phyloP scores from a whole-genome alignment of 2,888 invertebrate genomes.

The Panzeria rudis region DNA sequence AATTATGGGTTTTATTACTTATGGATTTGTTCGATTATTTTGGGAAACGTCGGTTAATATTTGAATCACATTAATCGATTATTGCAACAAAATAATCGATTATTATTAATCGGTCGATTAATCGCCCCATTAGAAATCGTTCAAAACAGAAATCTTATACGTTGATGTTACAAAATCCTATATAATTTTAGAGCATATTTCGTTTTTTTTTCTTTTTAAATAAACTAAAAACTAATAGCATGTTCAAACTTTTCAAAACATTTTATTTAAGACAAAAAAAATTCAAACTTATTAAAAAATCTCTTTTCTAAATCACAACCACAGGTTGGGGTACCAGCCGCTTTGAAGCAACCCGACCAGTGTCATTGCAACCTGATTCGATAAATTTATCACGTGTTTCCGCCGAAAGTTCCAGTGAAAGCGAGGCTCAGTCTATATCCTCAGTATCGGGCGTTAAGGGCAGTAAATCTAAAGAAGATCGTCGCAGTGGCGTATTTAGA shows the following conservation, averaged over 20 bases:
- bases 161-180: background rate
- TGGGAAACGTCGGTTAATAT: too few relatives aligned
- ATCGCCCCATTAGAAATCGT: too few relatives aligned
- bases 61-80: too few relatives aligned
- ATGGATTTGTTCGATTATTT: too few relatives aligned
- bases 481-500: constrained; percentile 83
- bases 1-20: too few relatives aligned
- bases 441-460: constrained; percentile 82
- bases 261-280: background rate
- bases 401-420: constrained; percentile 84
- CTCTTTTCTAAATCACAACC: background rate
- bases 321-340: constrained; percentile 83
- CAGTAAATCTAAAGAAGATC: constrained; percentile 80
- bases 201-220: constrained; percentile 6
- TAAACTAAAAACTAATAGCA: constrained; percentile 17
- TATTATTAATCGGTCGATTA: background rate
- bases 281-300: background rate
- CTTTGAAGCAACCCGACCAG: constrained; percentile 82
- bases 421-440: constrained; percentile 83
- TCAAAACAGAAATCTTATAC: background rate
- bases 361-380: constrained; percentile 81
- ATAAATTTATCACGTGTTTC: constrained; percentile 81
- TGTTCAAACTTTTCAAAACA: constrained; percentile 25
- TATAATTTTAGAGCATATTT: constrained; percentile 51
- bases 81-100: too few relatives aligned